Conservation (phyloP, 2,888 invertebrate genomes). For the Tipula lateralis region DNA sequence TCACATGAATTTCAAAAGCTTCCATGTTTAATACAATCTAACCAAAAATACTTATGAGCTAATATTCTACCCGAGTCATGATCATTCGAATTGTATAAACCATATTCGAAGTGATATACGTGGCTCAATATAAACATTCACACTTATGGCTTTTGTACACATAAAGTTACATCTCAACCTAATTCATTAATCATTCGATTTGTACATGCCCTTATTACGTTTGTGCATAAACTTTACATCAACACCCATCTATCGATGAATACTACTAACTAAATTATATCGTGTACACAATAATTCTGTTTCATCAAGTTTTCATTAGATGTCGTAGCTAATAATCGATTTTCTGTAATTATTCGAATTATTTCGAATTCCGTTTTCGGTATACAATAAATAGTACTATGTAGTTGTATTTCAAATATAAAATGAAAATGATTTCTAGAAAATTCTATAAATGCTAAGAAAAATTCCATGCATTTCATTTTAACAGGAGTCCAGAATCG, state of each 20-base stretch:
- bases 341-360: background rate
- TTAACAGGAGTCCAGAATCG: background rate
- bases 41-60: too few species aligned
- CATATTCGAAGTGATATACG: too few species aligned
- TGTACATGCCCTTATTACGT: background rate
- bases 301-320: background rate
- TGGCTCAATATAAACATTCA: too few species aligned
- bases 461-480: constrained; percentile 26
- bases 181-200: too few species aligned
- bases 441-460: constrained; percentile 26
- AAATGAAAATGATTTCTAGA: background rate
- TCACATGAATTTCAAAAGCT: too few species aligned
- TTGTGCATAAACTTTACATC: background rate
- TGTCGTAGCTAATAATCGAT: background rate
- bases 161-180: too few species aligned
- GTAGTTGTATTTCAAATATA: background rate
- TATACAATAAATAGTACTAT: background rate
- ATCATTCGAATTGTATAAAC: too few species aligned
- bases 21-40: too few species aligned
- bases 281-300: background rate
- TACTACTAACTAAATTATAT: background rate
- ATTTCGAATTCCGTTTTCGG: background rate
- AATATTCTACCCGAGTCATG: too few species aligned
- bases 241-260: background rate
- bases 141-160: too few species aligned